phyloP scores from a whole-genome alignment of 2,113 vertebrate species.

The Mus musculus region DNA sequence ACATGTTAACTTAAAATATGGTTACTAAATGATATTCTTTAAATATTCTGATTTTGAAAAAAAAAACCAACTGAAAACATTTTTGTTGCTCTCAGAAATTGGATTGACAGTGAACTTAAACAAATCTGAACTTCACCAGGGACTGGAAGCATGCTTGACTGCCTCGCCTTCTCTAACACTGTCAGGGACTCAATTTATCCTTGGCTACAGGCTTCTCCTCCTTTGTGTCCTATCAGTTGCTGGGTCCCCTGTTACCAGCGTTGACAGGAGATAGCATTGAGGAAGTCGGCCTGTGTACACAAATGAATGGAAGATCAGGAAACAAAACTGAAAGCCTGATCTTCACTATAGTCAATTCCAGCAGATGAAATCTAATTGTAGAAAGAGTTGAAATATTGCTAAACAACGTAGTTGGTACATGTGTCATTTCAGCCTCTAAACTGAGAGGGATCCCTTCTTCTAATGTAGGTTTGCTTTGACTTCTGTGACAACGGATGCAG shows the following conservation, averaged over 20 bases:
- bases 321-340: not conserved
- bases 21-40: not conserved
- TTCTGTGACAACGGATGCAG: not conserved
- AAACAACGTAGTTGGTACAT: not conserved
- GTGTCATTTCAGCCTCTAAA: not conserved
- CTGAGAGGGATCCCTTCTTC: conserved; percentile 50
- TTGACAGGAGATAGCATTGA: conserved; percentile 32
- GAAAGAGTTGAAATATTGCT: not conserved
- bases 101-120: not conserved
- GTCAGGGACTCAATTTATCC: not conserved
- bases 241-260: not conserved
- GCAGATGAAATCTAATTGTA: conserved; percentile 55
- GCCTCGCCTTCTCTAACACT: not conserved
- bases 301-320: not conserved
- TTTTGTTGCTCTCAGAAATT: conserved; percentile 5
- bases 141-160: not conserved
- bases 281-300: not conserved
- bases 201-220: conserved; percentile 51
- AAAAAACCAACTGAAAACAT: not conserved
- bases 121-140: not conserved
- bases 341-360: conserved; percentile 31
- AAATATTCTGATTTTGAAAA: not conserved
- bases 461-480: conserved; percentile 27
- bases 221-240: not conserved
- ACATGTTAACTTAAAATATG: not conserved